Base-by-base conservation (phyloP, 2,797 vertebrate genomes). In the Calcarius lapponicus region DNA sequence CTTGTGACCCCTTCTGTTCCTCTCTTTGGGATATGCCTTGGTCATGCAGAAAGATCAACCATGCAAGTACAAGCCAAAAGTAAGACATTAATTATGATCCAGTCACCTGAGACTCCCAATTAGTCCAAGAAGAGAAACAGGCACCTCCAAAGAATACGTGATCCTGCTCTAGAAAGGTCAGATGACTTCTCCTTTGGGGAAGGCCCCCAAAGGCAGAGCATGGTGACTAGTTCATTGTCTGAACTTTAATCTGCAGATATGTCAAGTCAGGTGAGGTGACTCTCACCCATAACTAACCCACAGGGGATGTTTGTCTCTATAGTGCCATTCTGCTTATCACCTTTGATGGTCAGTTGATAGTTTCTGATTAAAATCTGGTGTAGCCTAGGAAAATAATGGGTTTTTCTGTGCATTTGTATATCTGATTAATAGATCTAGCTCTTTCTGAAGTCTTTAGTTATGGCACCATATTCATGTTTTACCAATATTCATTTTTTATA, bases 51-150 rank as follows among this genome's bases (percentile, higher is more conserved):
- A 86, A 86, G n/a, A 54, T 79, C 75, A 95, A 8, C 36, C 80
- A 81, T 83, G 69, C 50, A 88, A 81, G 25, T 34, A 32, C 47
- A 42, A 90, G 47, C 22, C 80, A 95, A 80, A 90, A 83, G n/a
- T 65, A 86, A 90, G 70, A 31, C 75, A 83, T 76, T 93, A 67
- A 85, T 91, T 94, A 64, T 90, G 58, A 72, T 51, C 42, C 47
- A 81, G 88, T 96, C 82, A 90, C 69, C 65, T 75, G 85, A 91
- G 80, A 81, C 48, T 65, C 60, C 70, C 51, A 75, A 69, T 92
- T 90, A 96, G 80, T 81, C 61, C 62, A 78, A 50, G 57, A 89
- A 93, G 61, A 25, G 28, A 74, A 90, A 51, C 6, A 80, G 40
- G 25, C 45, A 53, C 21, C 65, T 91, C 56, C 61, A 83, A 67